Conservation (phyloP, 2,113 vertebrate species). For the Rhadina sibilatrix region DNA sequence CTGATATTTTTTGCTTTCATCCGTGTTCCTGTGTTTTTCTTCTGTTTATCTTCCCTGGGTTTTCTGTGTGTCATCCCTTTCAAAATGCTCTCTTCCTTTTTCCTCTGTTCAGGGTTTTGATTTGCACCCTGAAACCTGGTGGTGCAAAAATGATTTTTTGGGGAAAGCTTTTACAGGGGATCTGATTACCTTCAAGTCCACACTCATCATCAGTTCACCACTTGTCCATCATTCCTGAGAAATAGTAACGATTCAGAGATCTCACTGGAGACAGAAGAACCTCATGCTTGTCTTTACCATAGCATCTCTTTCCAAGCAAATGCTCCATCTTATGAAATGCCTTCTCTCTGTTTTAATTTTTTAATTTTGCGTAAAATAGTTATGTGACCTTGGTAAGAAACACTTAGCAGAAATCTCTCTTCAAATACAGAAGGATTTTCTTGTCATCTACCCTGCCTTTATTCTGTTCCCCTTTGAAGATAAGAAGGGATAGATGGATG, state of each 20-base stretch:
- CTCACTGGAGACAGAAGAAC: neutral
- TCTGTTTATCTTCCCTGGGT: neutral
- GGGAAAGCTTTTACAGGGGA: neutral
- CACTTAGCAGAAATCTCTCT: neutral
- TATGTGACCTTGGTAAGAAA: neutral
- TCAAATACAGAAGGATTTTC: neutral
- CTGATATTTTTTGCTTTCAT: neutral
- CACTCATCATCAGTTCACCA: neutral
- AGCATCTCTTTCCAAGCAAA: neutral
- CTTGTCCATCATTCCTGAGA: neutral
- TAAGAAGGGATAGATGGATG: neutral
- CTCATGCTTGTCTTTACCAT: neutral
- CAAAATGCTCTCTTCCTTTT: neutral
- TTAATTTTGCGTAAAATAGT: neutral
- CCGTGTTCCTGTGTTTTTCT: neutral
- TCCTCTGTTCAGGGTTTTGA: neutral
- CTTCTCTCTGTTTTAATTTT: neutral
- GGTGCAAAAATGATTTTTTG: neutral
- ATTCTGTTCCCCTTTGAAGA: neutral
- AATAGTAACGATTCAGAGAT: neutral
- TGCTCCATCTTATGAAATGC: neutral
- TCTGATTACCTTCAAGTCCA: neutral
- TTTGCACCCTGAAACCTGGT: neutral
- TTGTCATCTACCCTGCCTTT: neutral
- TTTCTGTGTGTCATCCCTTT: neutral